Conservation (phyloP, 1,140 invertebrate species). For the Drosophila orena region DNA sequence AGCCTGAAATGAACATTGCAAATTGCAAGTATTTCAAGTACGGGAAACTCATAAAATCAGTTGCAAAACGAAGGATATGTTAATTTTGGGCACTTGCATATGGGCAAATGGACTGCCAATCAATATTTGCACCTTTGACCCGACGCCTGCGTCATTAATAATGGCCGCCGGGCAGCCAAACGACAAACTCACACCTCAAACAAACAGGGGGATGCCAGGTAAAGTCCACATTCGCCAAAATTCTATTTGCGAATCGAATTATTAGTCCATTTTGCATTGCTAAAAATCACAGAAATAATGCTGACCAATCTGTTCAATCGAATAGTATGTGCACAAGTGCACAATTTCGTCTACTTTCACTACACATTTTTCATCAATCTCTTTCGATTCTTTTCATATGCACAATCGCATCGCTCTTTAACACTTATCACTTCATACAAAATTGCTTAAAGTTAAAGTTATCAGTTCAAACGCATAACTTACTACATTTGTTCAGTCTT, state of each 20-base stretch:
- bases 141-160: slow-evolving; percentile 42
- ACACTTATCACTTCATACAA: too few species aligned
- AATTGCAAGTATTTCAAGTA: neutral
- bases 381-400: too few species aligned
- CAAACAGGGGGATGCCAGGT: neutral
- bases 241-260: slow-evolving; percentile 3
- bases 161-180: slow-evolving; percentile 31
- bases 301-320: neutral
- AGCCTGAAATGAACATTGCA: neutral
- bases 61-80: neutral
- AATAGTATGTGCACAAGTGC: too few species aligned
- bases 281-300: neutral
- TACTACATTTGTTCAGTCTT: too few species aligned
- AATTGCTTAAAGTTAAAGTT: too few species aligned
- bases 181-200: slow-evolving; percentile 32
- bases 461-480: too few species aligned
- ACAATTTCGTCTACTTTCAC: neutral
- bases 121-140: slow-evolving; percentile 51
- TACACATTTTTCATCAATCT: neutral
- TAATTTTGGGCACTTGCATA: neutral
- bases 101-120: slow-evolving; percentile 23
- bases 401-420: too few species aligned
- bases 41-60: neutral
- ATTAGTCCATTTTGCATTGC: neutral
- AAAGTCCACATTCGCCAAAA: slow-evolving; percentile 1